Conservation (phyloP, 2,797 vertebrate genomes). For the Sorex maritimensis region DNA sequence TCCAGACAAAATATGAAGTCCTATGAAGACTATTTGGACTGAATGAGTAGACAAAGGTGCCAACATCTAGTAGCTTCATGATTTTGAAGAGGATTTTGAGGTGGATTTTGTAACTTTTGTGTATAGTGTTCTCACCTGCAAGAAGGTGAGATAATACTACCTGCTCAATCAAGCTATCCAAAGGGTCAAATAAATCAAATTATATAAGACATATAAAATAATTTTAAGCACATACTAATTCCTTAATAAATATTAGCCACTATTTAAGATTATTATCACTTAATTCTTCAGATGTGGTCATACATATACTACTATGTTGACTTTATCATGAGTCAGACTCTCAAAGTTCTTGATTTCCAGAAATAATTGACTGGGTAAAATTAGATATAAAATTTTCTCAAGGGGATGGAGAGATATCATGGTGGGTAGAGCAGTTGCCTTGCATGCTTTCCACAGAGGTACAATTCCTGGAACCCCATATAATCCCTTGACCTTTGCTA, state of each 20-base stretch:
- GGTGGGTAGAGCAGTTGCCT: no score
- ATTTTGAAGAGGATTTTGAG: no score
- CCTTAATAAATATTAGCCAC: not conserved
- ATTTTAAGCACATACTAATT: not conserved
- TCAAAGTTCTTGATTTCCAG: no score
- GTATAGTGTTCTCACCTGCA: not conserved
- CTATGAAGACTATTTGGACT: fast-evolving
- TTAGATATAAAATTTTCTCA: no score
- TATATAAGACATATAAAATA: not conserved
- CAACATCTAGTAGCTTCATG: not conserved
- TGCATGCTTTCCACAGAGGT: no score
- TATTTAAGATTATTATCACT: not conserved
- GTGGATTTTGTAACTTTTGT: not conserved
- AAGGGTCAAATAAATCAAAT: not conserved
- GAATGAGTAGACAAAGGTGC: no score
- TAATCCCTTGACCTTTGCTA: no score
- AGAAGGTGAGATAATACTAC: not conserved
- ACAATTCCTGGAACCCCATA: no score
- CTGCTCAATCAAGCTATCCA: not conserved
- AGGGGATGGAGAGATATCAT: no score
- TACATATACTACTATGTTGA: not conserved
- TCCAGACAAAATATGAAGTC: not conserved
- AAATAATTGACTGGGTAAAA: no score
- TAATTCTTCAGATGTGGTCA: not conserved
- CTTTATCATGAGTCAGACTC: no score